These are phyloP conservation scores for Zaprionus lineosus DNA, from an alignment of 2,888 invertebrate genomes.

Conservation along the genomic window DNA sequence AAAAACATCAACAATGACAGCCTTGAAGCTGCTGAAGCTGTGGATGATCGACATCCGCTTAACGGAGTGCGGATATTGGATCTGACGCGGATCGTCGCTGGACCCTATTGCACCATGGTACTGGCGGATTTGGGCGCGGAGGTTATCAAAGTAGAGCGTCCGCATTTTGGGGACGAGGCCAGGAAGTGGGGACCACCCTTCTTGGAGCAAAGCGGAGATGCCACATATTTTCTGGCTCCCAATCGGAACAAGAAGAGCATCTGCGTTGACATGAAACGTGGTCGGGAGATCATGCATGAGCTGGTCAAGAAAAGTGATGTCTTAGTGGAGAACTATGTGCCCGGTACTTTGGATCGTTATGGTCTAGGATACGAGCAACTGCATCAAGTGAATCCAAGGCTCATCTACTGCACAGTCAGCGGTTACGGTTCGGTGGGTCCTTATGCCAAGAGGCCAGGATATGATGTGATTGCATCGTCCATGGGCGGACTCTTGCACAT, in stretches of 20 bases:
- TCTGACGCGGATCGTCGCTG: slow-evolving; percentile 94
- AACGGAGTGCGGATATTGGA: slow-evolving; percentile 90
- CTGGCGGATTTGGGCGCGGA: slow-evolving; percentile 96
- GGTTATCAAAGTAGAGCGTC: slow-evolving; percentile 94
- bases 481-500: slow-evolving; percentile 94
- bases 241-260: slow-evolving; percentile 98
- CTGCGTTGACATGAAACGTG: slow-evolving; percentile 91
- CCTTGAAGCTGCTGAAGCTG: slow-evolving; percentile 7
- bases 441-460: slow-evolving; percentile 93
- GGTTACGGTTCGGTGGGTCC: slow-evolving; percentile 96
- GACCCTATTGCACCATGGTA: slow-evolving; percentile 97
- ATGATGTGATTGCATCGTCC: slow-evolving; percentile 97
- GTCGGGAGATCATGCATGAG: slow-evolving; percentile 88
- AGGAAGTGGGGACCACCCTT: slow-evolving; percentile 97
- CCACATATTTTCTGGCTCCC: slow-evolving; percentile 92
- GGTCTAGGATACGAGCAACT: slow-evolving; percentile 92
- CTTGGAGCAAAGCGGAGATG: slow-evolving; percentile 85
- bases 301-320: slow-evolving; percentile 92
- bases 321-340: slow-evolving; percentile 96
- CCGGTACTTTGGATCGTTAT: slow-evolving; percentile 91
- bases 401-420: slow-evolving; percentile 96
- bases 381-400: slow-evolving; percentile 87
- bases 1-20: slow-evolving; percentile 16
- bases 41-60: slow-evolving; percentile 85
- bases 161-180: slow-evolving; percentile 94